phyloP scores from a whole-genome alignment of 2,888 invertebrate genomes.

The Apamea sordens region DNA sequence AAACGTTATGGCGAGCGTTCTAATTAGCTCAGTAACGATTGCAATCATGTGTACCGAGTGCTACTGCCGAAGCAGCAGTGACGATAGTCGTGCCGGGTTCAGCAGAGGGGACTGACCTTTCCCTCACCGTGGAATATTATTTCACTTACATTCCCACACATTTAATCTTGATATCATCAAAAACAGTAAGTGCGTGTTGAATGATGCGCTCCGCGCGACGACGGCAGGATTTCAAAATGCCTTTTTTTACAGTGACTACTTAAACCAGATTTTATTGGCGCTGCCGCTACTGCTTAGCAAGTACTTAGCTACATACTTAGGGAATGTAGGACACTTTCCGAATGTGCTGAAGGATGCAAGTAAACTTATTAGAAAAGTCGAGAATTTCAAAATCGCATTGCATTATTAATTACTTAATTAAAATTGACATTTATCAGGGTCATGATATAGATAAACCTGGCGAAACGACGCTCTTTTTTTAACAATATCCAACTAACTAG shows the following conservation, averaged over 20 bases:
- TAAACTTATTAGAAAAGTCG: background rate
- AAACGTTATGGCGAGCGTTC: constrained; percentile 62
- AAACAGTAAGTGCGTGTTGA: constrained; percentile 50
- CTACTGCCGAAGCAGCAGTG: constrained; percentile 52
- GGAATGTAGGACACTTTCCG: background rate
- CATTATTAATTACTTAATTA: background rate
- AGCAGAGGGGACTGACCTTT: constrained; percentile 79
- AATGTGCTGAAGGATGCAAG: too few relatives aligned
- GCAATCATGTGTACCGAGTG: constrained; percentile 65
- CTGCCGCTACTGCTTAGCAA: background rate
- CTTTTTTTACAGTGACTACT: constrained; percentile 13
- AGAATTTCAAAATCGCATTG: background rate
- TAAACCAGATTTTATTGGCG: background rate
- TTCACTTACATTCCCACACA: constrained; percentile 81
- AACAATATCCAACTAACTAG: background rate
- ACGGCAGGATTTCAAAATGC: constrained; percentile 27
- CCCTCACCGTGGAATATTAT: constrained; percentile 77
- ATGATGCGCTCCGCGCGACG: constrained; percentile 27
- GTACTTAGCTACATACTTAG: background rate
- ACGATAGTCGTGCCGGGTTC: constrained; percentile 68
- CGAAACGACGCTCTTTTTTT: background rate
- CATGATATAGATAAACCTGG: background rate
- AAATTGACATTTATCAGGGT: too few relatives aligned
- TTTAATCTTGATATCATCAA: constrained; percentile 67
- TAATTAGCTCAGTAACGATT: constrained; percentile 72